phyloP scores from a whole-genome alignment of 2,888 invertebrate species.

The Cephus runcator region DNA sequence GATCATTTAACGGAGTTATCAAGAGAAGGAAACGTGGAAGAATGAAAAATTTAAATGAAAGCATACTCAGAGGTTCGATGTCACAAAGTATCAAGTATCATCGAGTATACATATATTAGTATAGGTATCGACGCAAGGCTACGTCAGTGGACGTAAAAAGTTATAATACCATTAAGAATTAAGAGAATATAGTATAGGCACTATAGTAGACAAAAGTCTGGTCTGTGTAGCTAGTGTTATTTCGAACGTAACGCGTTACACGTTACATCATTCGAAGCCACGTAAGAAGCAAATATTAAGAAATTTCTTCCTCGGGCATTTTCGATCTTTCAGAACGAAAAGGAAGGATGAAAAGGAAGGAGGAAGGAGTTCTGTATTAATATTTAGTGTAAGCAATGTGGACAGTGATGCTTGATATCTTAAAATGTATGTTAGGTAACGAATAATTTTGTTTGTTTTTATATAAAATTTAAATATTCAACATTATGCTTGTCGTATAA shows the following conservation, averaged over 20 bases:
- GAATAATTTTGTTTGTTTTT: background rate
- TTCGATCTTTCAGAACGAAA: background rate
- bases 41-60: background rate
- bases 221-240: background rate
- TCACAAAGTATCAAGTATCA: background rate
- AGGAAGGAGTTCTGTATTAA: background rate
- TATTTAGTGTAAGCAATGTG: background rate
- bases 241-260: slow-evolving; percentile 16
- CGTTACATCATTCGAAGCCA: slow-evolving; percentile 24
- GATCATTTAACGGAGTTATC: background rate
- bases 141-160: background rate
- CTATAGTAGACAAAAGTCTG: background rate
- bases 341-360: background rate
- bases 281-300: slow-evolving; percentile 25
- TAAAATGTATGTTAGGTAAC: background rate
- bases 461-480: background rate
- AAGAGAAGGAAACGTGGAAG: background rate
- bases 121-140: background rate
- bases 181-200: background rate
- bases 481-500: background rate
- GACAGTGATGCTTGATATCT: background rate
- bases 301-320: slow-evolving; percentile 14
- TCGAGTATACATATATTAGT: background rate
- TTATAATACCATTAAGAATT: background rate
- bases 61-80: background rate